Conservation (phyloP, 37 sponge, comb jelly and placozoan species). For the Spongilla lacustris region DNA sequence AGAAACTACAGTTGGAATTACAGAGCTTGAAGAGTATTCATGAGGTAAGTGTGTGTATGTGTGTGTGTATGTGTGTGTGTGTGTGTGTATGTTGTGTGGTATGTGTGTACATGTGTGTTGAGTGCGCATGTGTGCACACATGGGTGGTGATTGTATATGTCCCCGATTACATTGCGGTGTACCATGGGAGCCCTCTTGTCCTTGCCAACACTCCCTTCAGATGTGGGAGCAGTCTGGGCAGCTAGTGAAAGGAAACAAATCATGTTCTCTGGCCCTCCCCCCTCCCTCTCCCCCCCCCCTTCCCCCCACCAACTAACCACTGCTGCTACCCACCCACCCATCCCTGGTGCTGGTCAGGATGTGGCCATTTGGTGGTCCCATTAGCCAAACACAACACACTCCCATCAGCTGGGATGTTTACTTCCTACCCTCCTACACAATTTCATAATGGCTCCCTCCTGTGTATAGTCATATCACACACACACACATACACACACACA, state of each 20-base stretch:
- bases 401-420: not conserved
- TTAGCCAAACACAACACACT: too few species aligned
- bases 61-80: conserved; percentile 30
- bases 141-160: conserved; percentile 16
- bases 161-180: too few species aligned
- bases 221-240: not conserved
- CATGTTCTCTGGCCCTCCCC: not conserved
- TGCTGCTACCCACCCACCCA: not conserved
- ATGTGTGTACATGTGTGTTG: conserved; percentile 39
- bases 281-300: not conserved
- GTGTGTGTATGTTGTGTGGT: conserved; percentile 19
- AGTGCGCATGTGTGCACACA: conserved; percentile 1
- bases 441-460: not conserved
- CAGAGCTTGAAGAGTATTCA: conserved; percentile 50
- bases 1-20: conserved; percentile 40
- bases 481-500: too few species aligned
- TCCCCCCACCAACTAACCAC: not conserved
- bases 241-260: not conserved
- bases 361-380: not conserved
- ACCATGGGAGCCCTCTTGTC: not conserved
- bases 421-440: not conserved
- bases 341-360: not conserved
- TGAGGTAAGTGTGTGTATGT: conserved; percentile 63
- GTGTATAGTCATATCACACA: not conserved
- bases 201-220: not conserved